Evolutionary conservation across 2,888 invertebrate genomes (phyloP).

Genomic region (Ormyrus nitidulus): DNA sequence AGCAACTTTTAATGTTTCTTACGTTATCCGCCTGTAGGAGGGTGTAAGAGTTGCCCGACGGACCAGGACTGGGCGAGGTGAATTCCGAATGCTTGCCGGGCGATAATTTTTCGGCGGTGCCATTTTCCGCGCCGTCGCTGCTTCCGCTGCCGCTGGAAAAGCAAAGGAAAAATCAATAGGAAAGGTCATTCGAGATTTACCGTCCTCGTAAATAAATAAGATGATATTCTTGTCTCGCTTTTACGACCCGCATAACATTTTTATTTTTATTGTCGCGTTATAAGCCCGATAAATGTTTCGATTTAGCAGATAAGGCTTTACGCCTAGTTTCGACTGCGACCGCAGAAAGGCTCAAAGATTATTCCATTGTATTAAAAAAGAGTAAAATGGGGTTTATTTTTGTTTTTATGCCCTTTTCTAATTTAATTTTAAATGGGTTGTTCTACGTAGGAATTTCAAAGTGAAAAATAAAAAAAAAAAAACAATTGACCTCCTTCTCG

Average conservation of each 20-base stretch:
- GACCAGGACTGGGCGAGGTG: slow-evolving; percentile 71
- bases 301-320: too few relatives aligned
- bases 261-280: not conserved
- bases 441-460: too few relatives aligned
- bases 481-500: too few relatives aligned
- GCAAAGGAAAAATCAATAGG: slow-evolving; percentile 24
- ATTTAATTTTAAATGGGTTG: too few relatives aligned
- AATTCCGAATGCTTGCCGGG: slow-evolving; percentile 71
- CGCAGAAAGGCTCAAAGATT: too few relatives aligned
- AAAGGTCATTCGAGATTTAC: slow-evolving; percentile 6
- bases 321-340: too few relatives aligned
- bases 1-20: slow-evolving; percentile 54
- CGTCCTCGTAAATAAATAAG: not conserved
- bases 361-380: too few relatives aligned
- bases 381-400: too few relatives aligned
- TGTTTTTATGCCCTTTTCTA: too few relatives aligned
- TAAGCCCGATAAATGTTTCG: too few relatives aligned
- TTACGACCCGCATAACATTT: not conserved
- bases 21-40: slow-evolving; percentile 71
- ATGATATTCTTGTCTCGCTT: not conserved
- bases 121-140: slow-evolving; percentile 78
- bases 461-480: too few relatives aligned
- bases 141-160: slow-evolving; percentile 77
- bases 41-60: slow-evolving; percentile 71
- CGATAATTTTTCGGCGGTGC: slow-evolving; percentile 71